Percentiles rank a stretch among this genome's conserved stretches.
Conservation (phyloP, 1,140 invertebrate genomes). For the Druon quercuslanigerum region DNA sequence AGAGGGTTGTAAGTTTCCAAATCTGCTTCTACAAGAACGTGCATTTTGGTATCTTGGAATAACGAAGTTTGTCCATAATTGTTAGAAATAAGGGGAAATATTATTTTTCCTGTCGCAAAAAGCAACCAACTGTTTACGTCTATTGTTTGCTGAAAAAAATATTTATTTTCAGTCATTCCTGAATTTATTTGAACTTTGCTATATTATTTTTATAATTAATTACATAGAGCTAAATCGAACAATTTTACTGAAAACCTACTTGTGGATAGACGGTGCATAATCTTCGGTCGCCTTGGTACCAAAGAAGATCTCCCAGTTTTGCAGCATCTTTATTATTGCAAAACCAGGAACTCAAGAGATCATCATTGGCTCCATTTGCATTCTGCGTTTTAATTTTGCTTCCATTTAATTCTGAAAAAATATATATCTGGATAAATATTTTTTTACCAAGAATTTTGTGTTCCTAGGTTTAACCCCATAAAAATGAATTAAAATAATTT, state of each 20-base stretch:
- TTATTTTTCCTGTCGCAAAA: slow-evolving; percentile 72
- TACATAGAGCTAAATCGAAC: slow-evolving; percentile 30
- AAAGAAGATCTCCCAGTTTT: slow-evolving; percentile 76
- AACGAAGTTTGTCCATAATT: slow-evolving; percentile 55
- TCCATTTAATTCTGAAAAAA: slow-evolving; percentile 56
- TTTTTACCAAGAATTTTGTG: slow-evolving; percentile 36
- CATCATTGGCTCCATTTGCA: slow-evolving; percentile 44
- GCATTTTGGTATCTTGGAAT: slow-evolving; percentile 64
- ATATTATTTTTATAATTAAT: slow-evolving; percentile 42
- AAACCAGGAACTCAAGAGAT: slow-evolving; percentile 73
- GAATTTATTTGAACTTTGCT: background rate
- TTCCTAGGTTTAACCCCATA: slow-evolving; percentile 19
- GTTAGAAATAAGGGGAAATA: slow-evolving; percentile 74
- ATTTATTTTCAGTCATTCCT: background rate
- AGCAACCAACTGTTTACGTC: slow-evolving; percentile 76
- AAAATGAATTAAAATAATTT: background rate
- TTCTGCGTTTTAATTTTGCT: slow-evolving; percentile 47
- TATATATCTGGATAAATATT: background rate
- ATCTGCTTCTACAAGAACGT: slow-evolving; percentile 75
- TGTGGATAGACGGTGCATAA: slow-evolving; percentile 76
- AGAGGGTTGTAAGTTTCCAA: slow-evolving; percentile 62
- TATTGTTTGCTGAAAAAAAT: slow-evolving; percentile 69
- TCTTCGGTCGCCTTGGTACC: slow-evolving; percentile 73
- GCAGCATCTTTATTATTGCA: slow-evolving; percentile 75
- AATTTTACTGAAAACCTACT: slow-evolving; percentile 58